Evolutionary conservation across 2,888 invertebrate genomes (phyloP).

Genomic region (Hipparchia semele): DNA sequence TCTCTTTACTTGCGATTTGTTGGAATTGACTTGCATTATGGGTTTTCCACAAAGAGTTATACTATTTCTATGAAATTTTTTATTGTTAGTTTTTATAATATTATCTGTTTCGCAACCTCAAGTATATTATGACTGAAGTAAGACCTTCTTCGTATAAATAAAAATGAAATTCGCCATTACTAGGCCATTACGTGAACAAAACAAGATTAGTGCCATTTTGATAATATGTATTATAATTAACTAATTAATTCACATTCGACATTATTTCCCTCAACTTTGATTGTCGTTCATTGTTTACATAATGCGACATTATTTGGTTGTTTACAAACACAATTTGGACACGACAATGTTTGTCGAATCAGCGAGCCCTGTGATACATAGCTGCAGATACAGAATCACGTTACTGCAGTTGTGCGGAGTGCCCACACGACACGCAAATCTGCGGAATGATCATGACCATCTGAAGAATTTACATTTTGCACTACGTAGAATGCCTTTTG

Average conservation of each 20-base stretch:
- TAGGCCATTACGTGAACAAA: too few species aligned
- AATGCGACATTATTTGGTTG: too few species aligned
- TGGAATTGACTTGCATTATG: slow-evolving; percentile 11
- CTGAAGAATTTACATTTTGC: slow-evolving; percentile 49
- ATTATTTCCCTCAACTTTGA: too few species aligned
- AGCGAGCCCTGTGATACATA: not conserved
- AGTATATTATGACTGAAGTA: slow-evolving; percentile 9
- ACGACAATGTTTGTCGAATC: too few species aligned
- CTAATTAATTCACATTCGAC: too few species aligned
- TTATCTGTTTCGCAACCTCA: slow-evolving; percentile 6
- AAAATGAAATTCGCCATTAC: too few species aligned
- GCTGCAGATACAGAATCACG: slow-evolving; percentile 6
- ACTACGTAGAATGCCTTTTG: slow-evolving; percentile 48
- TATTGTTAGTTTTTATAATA: slow-evolving; percentile 1
- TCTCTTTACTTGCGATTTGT: slow-evolving; percentile 12
- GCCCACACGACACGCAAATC: slow-evolving; percentile 30
- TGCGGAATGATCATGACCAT: slow-evolving; percentile 42
- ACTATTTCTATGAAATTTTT: slow-evolving; percentile 13
- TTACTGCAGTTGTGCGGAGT: slow-evolving; percentile 3
- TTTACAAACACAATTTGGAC: too few species aligned
- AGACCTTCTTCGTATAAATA: not conserved
- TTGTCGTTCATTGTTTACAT: too few species aligned
- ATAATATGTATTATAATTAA: too few species aligned
- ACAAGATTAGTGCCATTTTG: too few species aligned
- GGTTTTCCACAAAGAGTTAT: slow-evolving; percentile 5